These are phyloP conservation scores for Zoanthus sansibaricus DNA, from an alignment of 92 coral and sea anemone species.

Conservation along the genomic window DNA sequence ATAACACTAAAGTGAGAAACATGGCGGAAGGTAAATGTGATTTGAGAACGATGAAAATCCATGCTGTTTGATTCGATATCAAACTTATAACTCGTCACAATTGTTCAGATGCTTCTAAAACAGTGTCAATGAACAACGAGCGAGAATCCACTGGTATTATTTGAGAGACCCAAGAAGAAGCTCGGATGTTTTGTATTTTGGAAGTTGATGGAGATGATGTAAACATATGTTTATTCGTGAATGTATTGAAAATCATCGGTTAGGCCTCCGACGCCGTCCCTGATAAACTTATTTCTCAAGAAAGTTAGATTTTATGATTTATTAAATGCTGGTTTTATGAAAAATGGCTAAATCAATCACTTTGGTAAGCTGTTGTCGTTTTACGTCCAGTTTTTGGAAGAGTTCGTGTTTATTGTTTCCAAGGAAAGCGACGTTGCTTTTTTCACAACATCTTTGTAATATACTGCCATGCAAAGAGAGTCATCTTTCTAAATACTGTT, in stretches of 20 bases:
- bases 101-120: not conserved
- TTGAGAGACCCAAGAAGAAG: not conserved
- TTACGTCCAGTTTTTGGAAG: not conserved
- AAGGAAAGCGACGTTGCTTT: not conserved
- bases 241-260: not conserved
- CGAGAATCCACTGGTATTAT: not conserved
- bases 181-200: not conserved
- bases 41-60: not conserved
- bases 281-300: not conserved
- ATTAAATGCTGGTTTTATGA: not conserved
- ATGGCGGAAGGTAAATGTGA: not conserved
- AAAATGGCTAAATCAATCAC: slow-evolving; percentile 8
- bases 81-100: not conserved
- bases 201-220: not conserved
- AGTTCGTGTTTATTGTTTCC: not conserved
- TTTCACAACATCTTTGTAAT: not conserved
- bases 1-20: not conserved
- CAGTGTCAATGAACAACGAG: not conserved
- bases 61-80: not conserved
- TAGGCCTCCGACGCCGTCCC: not conserved
- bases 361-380: not conserved
- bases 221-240: not conserved
- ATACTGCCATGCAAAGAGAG: not conserved
- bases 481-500: not conserved
- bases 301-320: not conserved